phyloP scores from a whole-genome alignment of 30 jellyfish, hydroid and myxozoan genomes.

The Catostylus mosaicus region DNA sequence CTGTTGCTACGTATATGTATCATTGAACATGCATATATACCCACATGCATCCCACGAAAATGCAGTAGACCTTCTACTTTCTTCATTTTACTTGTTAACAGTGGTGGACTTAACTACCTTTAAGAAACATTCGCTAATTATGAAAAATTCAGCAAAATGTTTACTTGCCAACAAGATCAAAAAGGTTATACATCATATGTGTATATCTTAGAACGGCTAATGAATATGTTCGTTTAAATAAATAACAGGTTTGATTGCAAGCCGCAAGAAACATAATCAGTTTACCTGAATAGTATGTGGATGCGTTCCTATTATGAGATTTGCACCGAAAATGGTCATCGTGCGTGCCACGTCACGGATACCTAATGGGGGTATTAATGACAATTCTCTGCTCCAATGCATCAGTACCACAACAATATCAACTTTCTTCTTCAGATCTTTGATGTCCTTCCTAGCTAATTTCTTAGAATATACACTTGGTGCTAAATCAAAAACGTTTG shows the following conservation, averaged over 20 bases:
- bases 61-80: no score
- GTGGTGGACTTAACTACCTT: no score
- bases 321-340: constrained; percentile 69
- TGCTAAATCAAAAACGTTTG: constrained; percentile 6
- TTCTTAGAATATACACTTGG: constrained; percentile 31
- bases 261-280: not conserved
- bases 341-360: constrained; percentile 67
- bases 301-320: constrained; percentile 77
- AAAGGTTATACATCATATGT: not conserved
- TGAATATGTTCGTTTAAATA: no score
- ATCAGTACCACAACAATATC: constrained; percentile 68
- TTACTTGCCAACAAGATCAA: no score
- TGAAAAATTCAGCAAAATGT: no score
- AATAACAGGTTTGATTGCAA: no score
- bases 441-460: constrained; percentile 23
- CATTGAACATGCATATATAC: no score
- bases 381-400: constrained; percentile 89
- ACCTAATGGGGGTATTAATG: constrained; percentile 71
- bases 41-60: no score
- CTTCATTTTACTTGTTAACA: no score
- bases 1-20: no score
- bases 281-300: constrained; percentile 81
- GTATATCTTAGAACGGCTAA: no score
- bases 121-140: no score
- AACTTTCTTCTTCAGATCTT: constrained; percentile 37